Base-by-base conservation (phyloP, 2,797 vertebrate genomes). In the Lutra lutra region DNA sequence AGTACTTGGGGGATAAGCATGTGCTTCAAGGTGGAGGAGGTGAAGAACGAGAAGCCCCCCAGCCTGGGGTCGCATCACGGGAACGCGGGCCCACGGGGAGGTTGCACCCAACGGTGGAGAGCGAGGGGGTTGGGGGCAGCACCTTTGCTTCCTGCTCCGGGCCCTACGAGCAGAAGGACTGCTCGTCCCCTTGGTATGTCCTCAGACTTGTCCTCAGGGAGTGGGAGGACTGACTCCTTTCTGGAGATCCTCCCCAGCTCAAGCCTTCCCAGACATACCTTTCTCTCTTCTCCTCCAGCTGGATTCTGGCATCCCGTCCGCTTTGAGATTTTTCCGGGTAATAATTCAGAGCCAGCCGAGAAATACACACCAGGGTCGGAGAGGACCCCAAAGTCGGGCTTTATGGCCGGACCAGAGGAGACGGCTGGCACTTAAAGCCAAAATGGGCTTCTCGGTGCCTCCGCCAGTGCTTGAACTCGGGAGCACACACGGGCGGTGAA, bases 1-100 rank as follows among this genome's bases (percentile, higher is more conserved):
- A 97, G 93, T 98, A 98, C 98, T 98, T 98, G 91, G 48, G 64
- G 68, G 94, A 84, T 85, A 98, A 98, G 97, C 93, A 83, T 97
- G 96, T 96, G 94, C 97, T 96, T 89, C 66, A 25, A 38, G 89
- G 58, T 84, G 0, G 62, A 91, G 48, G 72, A 86, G 72, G 86
- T 78, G 43, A 62, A 86, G 73, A 66, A 5, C 35, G 70, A 6
- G 13, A 48, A 86, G 72, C 58, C 21, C 20, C 20, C 62, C 32
- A 51, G 29, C 62, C 43, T 43, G 54, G 43, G 78, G 54, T 23
- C 38, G 21, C 68, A n/a, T 43, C 73, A 68, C 29, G 46, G 40
- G 20, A 18, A 3, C 0, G 0, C 15, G 23, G 70, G 20, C 46
- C 40, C 10, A 5, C 7, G 8, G 29, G 38, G 25, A 40, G 1